Evolutionary conservation across 92 coral and sea anemone genomes (phyloP), one percentile per base, ranked within the genome.

Genomic region (Umimayanthus chanpuru): DNA sequence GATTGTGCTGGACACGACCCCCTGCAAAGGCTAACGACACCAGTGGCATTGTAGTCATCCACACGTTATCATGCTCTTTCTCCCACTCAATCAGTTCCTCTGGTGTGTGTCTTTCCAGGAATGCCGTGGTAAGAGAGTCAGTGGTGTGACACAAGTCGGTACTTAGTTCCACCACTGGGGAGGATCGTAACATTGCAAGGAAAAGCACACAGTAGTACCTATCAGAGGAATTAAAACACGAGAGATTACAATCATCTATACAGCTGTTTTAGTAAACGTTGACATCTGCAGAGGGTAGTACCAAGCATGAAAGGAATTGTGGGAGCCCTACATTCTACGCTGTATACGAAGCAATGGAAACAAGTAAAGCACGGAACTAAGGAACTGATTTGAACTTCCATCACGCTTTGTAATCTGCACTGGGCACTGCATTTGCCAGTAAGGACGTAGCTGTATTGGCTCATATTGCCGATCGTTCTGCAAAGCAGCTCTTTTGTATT

Each of bases 21-120:
- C 16, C 81, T 32, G 81, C 29, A 47, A 43, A 77, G 61, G 81
- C 81, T 25, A 77, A 10, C 16, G 81, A 77, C 16, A 77, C 81
- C 15, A 77, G 28, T 40, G 81, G 81, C 55, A 43, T 43, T 44
- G 61, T 12, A 26, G 81, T 77, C 81, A 77, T 77, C 81, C 81
- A 77, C 32, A 77, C 81, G 9, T 77, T 77, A 18, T 43, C 61
- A 39, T 77, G 81, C 32, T 43, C 32, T 39, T 23, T 21, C 61
- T 77, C 81, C 81, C 81, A 77, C 81, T 43, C 18, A 47, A 43
- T 15, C 55, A 77, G 61, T 20, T 77, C 56, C 12, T 77, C 81
- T 3, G 81, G 81, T 77, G 81, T 43, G 81, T 77, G 81, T 77
- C 29, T 77, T 61, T 41, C 81, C 81, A 77, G 16, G 55, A 77